Evolutionary conservation across 1,140 invertebrate genomes (phyloP), one percentile per base, ranked within the genome.

Genomic region (Saccostrea echinata): DNA sequence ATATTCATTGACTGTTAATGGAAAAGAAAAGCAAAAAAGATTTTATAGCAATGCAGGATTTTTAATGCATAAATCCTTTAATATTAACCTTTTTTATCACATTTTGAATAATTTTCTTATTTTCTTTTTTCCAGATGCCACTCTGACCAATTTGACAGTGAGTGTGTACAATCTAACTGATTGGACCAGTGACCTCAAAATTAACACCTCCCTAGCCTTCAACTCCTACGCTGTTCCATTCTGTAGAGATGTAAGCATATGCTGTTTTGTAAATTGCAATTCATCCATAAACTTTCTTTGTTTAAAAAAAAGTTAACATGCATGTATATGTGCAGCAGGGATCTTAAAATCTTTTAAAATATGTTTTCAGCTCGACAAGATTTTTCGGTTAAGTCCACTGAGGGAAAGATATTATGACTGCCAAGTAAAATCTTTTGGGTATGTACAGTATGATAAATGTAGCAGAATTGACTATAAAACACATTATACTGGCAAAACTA

Each of bases 221-320:
- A 51, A 85, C 9, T 52, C 53, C 0, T 84, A 87, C 53, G 86
- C 86, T 11, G 30, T 82, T 11, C 84, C 88, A 0, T 89, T 89
- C 51, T 89, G 88, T 87, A 64, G 27, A 18, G 88, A 89, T 89
- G 88, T 89, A 85, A 87, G 88, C 86, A 21, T 43, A 43, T 0
- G 3, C 24, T 35, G 21, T 24, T 30, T 13, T 9, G 21, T 13
- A 30, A 13, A 21, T 84, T 84, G 30, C 18, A 57, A 51, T 24
- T 61, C 18, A 24, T n/a, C 21, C n/a, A 27, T 13, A 18, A 52
- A 53, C 53, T 24, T 2, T 52, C 35, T n/a, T 84, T 84, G 35
- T 43, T n/a, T 82, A 43, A 24, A 8, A 24, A 33, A 13, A 71
- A 71, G 27, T 30, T 4, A 24, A 11, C 27, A 71, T 24, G 64